A percentile compares a stretch with the other conserved stretches of the same genome.
These are phyloP conservation scores for Osmerus mordax DNA, from an alignment of 2,113 vertebrate species.

Conservation along the genomic window DNA sequence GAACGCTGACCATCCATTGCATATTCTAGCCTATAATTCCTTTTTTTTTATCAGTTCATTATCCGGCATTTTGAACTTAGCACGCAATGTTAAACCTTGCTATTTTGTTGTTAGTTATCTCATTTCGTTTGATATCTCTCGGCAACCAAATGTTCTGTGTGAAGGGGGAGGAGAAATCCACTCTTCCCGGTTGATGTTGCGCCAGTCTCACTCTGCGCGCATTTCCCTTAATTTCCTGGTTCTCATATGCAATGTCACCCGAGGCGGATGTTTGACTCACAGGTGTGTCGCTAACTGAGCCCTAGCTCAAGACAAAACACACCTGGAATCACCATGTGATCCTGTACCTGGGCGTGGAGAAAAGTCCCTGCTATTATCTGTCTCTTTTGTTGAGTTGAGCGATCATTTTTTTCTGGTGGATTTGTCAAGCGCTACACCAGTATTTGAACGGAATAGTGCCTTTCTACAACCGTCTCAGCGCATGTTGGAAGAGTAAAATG, in stretches of 20 bases:
- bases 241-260: slow-evolving; percentile 43
- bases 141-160: not conserved
- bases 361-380: slow-evolving; percentile 43
- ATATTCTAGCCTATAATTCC: not conserved
- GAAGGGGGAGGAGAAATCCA: slow-evolving; percentile 52
- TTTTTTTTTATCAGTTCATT: not conserved
- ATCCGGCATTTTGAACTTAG: too few species aligned
- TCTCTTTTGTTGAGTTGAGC: slow-evolving; percentile 57
- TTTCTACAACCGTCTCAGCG: slow-evolving; percentile 30
- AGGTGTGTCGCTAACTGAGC: slow-evolving; percentile 62
- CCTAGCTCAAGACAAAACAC: slow-evolving; percentile 36
- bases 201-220: slow-evolving; percentile 30
- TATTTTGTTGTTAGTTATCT: too few species aligned
- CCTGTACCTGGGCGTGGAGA: slow-evolving; percentile 77
- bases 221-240: slow-evolving; percentile 33
- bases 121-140: not conserved
- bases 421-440: slow-evolving; percentile 18
- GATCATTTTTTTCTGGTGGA: slow-evolving; percentile 32
- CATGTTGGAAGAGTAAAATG: slow-evolving; percentile 53
- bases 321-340: slow-evolving; percentile 78
- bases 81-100: too few species aligned
- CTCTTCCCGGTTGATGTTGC: slow-evolving; percentile 20
- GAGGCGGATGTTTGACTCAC: slow-evolving; percentile 61
- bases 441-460: slow-evolving; percentile 56
- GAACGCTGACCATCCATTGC: not conserved